Conservation (phyloP, 2,888 invertebrate genomes). For the Elegia similella region DNA sequence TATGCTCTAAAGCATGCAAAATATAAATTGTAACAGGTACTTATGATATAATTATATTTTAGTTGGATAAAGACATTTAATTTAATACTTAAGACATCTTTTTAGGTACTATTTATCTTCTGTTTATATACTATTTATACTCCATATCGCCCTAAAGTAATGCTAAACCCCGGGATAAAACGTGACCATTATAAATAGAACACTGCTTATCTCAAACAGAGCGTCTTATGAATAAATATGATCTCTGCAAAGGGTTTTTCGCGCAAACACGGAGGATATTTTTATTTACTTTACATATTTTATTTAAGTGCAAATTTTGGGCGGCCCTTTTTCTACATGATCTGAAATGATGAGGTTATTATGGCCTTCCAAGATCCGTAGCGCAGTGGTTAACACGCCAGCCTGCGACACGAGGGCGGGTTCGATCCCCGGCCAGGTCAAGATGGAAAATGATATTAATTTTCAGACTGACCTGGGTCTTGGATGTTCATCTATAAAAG, state of each 20-base stretch:
- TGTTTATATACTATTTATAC: neutral
- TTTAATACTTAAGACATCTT: too few relatives aligned
- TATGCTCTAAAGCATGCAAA: too few relatives aligned
- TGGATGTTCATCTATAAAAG: too few relatives aligned
- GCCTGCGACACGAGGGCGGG: too few relatives aligned
- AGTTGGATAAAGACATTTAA: too few relatives aligned
- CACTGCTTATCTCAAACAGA: slow-evolving; percentile 10
- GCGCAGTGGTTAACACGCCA: too few relatives aligned
- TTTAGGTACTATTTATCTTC: too few relatives aligned
- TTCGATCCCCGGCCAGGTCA: too few relatives aligned
- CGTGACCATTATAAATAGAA: slow-evolving; percentile 11
- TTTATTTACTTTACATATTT: slow-evolving; percentile 10
- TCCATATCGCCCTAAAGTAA: neutral
- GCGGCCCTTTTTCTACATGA: neutral
- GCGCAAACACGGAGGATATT: neutral
- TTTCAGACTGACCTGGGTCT: too few relatives aligned
- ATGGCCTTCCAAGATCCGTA: neutral
- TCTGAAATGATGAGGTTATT: neutral
- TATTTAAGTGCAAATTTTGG: neutral
- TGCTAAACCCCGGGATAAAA: neutral
- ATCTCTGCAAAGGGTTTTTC: slow-evolving; percentile 12
- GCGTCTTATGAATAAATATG: slow-evolving; percentile 17
- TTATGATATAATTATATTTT: too few relatives aligned
- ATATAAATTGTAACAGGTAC: too few relatives aligned
- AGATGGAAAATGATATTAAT: too few relatives aligned